Evolutionary conservation across 2,888 invertebrate genomes (phyloP), one percentile per base, ranked within the genome.

Genomic region (Sipha maydis): DNA sequence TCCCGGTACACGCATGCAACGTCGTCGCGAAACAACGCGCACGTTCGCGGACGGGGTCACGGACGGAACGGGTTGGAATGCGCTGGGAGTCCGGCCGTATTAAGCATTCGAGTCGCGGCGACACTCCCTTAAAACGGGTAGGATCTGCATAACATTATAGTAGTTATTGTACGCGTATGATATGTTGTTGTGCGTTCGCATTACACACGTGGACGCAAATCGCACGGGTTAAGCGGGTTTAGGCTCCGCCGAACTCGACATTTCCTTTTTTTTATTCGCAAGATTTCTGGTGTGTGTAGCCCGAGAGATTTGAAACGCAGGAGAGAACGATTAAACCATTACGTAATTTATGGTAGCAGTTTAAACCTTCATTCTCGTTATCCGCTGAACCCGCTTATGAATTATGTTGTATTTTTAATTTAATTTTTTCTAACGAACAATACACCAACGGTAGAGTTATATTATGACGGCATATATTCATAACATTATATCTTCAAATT

Each of bases 41-140:
- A n/a, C 61, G 11, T 77, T 77, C 77, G 61, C 28, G n/a, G n/a
- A 56, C 41, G 48, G 85, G 77, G 41, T 77, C 85, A 69, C 77
- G 69, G 48, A 38, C 38, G 34, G 76, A 76, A 84, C 76, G 75
- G 84, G 75, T 84, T 21, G 11, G n/a, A 78, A 56, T 54, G 28
- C 25, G 28, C 28, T 54, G 0, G 9, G 14, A 76, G 56, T 48
- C 5, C 9, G 48, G 9, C 1, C 2, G 28, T 54, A 71, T 28
- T 71, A 71, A 17, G 31, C 31, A 28, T 71, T 71, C 71, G 17
- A 71, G 28, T 71, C 17, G 71, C 31, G 28, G 11, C 28, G 69
- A 69, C 11, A 14, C 17, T 31, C 28, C 71, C 31, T 71, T 17
- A 71, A 17, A 31, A 71, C 34, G 34, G 34, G 48, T 71, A 28